These are phyloP conservation scores for Enteromius fasciolatus DNA, from an alignment of 2,797 vertebrate species.

Conservation along the genomic window DNA sequence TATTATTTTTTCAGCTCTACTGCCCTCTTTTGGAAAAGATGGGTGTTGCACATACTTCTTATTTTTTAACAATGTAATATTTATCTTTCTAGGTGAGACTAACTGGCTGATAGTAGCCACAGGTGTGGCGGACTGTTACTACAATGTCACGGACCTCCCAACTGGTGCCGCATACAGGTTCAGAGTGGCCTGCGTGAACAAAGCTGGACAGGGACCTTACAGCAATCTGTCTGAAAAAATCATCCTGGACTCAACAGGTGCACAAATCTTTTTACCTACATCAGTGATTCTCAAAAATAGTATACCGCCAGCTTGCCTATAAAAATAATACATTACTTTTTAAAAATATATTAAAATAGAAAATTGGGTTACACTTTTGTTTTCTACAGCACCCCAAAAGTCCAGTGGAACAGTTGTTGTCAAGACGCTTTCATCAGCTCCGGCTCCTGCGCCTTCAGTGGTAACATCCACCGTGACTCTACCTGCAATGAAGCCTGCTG, in stretches of 20 bases:
- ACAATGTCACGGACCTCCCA: slow-evolving; percentile 88
- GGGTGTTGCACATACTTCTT: slow-evolving; percentile 32
- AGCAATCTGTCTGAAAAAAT: slow-evolving; percentile 87
- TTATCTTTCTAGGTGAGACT: slow-evolving; percentile 79
- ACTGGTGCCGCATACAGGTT: slow-evolving; percentile 80
- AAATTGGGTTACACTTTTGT: no score
- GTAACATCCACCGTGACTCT: slow-evolving; percentile 80
- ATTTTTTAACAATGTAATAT: not conserved
- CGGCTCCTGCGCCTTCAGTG: slow-evolving; percentile 68
- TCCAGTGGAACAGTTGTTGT: slow-evolving; percentile 72
- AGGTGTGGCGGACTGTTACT: slow-evolving; percentile 91
- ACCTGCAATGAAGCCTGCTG: slow-evolving; percentile 72
- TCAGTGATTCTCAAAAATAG: not conserved
- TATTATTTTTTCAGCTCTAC: slow-evolving; percentile 31
- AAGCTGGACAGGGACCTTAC: slow-evolving; percentile 94
- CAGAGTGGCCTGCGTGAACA: slow-evolving; percentile 96
- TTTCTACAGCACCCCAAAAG: slow-evolving; percentile 70
- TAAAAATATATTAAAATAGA: no score
- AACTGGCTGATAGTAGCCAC: slow-evolving; percentile 89
- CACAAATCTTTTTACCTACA: not conserved
- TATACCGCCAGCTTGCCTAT: not conserved
- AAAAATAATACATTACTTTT: no score
- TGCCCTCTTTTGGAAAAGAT: slow-evolving; percentile 48
- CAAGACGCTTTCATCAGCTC: slow-evolving; percentile 64
- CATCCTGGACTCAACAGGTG: slow-evolving; percentile 81